Conservation (phyloP, 2,888 invertebrate species). For the Thera obeliscata region DNA sequence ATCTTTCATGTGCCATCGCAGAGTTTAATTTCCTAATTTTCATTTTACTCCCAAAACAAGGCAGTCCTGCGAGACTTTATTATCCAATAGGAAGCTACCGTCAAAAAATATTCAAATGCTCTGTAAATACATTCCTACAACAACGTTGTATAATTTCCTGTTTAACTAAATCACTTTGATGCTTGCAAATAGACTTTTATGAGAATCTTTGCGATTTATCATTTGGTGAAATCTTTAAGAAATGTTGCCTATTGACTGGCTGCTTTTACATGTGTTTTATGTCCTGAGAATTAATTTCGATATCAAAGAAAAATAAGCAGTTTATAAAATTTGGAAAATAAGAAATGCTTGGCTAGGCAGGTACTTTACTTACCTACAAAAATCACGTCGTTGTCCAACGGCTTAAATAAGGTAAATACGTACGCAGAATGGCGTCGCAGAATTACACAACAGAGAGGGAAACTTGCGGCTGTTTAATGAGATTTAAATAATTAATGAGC, state of each 20-base stretch:
- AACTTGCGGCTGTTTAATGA: conserved; percentile 82
- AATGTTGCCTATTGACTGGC: conserved; percentile 27
- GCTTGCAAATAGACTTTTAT: conserved; percentile 68
- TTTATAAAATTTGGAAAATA: conserved; percentile 2
- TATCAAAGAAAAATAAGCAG: conserved; percentile 9
- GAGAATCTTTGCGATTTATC: conserved; percentile 54
- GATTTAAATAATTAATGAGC: conserved; percentile 85
- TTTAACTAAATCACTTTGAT: conserved; percentile 75
- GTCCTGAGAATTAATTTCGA: background rate
- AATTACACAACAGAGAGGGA: conserved; percentile 73
- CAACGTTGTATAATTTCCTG: conserved; percentile 78
- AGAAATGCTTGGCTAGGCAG: conserved; percentile 6
- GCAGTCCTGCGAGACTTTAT: conserved; percentile 71
- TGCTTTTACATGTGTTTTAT: conserved; percentile 10
- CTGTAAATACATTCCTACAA: conserved; percentile 59
- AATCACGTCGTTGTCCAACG: conserved; percentile 56
- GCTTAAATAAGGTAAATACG: conserved; percentile 64
- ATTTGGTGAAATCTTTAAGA: conserved; percentile 40
- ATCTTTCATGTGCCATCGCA: conserved; percentile 69
- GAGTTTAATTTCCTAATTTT: conserved; percentile 82
- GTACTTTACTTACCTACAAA: conserved; percentile 16
- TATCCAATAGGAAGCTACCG: conserved; percentile 79
- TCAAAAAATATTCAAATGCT: conserved; percentile 68
- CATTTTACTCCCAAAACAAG: conserved; percentile 71
- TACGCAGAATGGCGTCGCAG: conserved; percentile 61